Percentiles rank a stretch among this genome's conserved stretches.
These are phyloP conservation scores for Stercorarius parasiticus DNA, from an alignment of 2,113 vertebrate genomes.

Conservation along the genomic window DNA sequence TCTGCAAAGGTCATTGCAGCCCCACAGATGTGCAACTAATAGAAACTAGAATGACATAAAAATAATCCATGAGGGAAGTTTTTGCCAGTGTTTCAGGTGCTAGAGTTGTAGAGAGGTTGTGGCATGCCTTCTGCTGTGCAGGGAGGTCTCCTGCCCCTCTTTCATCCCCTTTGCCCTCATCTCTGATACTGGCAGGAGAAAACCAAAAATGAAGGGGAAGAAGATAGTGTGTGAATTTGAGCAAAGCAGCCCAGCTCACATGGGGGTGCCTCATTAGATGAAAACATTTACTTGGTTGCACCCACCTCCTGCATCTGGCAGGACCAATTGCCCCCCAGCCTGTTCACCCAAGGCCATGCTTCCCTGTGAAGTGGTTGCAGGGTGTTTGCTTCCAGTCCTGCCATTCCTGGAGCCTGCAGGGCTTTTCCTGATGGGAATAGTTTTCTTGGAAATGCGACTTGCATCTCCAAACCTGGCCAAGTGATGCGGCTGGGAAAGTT, in stretches of 20 bases:
- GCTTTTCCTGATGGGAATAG: neutral
- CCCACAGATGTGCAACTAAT: neutral
- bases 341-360: neutral
- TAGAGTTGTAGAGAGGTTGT: fast-evolving
- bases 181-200: neutral
- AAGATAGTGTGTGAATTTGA: neutral
- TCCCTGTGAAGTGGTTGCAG: neutral
- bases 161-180: neutral
- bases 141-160: neutral
- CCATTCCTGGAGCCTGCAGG: too few species aligned
- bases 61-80: neutral
- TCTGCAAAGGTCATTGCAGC: too few species aligned
- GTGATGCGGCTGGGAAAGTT: neutral
- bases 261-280: neutral
- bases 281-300: neutral
- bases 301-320: neutral
- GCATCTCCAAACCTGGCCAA: neutral
- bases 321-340: neutral
- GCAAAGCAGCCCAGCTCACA: neutral
- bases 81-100: neutral
- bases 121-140: too few species aligned
- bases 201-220: neutral
- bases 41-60: neutral
- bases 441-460: neutral
- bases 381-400: neutral